Percentiles rank a stretch among this genome's conserved stretches.
Evolutionary conservation across 2,113 vertebrate genomes (phyloP).

Genomic region (Brachypodius melanocephalos): DNA sequence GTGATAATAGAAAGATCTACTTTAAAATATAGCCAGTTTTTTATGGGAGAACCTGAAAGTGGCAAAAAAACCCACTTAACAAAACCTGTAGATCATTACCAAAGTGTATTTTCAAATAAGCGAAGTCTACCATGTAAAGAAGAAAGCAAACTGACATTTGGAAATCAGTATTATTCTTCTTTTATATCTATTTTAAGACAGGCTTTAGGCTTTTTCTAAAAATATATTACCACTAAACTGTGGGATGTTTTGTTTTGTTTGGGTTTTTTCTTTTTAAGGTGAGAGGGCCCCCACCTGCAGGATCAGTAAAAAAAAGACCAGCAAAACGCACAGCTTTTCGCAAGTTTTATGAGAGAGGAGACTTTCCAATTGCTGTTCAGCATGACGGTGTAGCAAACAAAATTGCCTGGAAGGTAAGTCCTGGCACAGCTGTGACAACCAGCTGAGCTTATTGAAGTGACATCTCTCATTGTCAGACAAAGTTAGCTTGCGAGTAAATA

Average conservation of each 20-base stretch:
- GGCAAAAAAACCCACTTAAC: not conserved
- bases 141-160: not conserved
- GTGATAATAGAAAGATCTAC: not conserved
- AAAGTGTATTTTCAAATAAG: not conserved
- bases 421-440: slow-evolving; percentile 52
- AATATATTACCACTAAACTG: not conserved
- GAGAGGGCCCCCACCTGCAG: slow-evolving; percentile 84
- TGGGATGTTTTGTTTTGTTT: not conserved
- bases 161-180: not conserved
- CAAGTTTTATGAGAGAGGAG: slow-evolving; percentile 89
- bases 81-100: not conserved
- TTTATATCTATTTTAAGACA: not conserved
- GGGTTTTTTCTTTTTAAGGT: slow-evolving; percentile 72
- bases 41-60: not conserved
- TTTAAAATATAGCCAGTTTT: not conserved
- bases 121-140: not conserved
- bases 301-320: slow-evolving; percentile 85
- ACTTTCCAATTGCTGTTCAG: slow-evolving; percentile 88
- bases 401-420: slow-evolving; percentile 95
- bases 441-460: slow-evolving; percentile 52
- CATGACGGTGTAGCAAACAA: slow-evolving; percentile 83
- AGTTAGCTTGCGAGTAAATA: slow-evolving; percentile 67
- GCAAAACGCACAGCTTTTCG: slow-evolving; percentile 86
- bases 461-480: slow-evolving; percentile 64
- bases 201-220: not conserved